Conservation (phyloP, 2,113 vertebrate species). For the Alaudala cheleensis region DNA sequence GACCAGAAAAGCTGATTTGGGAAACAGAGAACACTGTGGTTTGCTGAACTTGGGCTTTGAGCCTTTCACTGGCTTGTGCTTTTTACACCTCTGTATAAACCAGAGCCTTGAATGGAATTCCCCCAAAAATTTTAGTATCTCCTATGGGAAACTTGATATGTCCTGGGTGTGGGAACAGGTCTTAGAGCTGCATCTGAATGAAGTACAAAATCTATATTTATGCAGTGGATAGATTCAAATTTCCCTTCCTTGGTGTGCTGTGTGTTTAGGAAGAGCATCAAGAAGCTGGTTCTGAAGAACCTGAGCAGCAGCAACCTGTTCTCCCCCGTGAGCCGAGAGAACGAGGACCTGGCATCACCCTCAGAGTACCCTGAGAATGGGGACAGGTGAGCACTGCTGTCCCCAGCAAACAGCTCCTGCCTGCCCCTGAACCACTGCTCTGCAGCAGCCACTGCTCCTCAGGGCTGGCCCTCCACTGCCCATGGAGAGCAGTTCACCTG, state of each 20-base stretch:
- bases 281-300: slow-evolving; percentile 95
- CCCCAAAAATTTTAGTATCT: not conserved
- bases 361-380: slow-evolving; percentile 88
- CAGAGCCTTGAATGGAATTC: not conserved
- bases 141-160: rapidly evolving
- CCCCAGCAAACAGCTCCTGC: not conserved
- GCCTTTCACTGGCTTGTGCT: not conserved
- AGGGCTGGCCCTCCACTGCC: not conserved
- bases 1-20: not conserved
- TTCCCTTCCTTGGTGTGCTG: not conserved
- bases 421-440: not conserved
- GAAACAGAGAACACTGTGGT: not conserved
- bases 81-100: not conserved
- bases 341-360: slow-evolving; percentile 83
- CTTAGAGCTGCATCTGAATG: not conserved
- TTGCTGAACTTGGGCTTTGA: not conserved
- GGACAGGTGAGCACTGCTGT: slow-evolving; percentile 74
- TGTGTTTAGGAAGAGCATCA: slow-evolving; percentile 89
- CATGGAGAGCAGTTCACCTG: rapidly evolving
- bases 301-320: slow-evolving; percentile 87
- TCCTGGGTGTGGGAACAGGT: not conserved
- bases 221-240: not conserved
- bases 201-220: rapidly evolving
- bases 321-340: slow-evolving; percentile 80
- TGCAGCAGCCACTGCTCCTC: rapidly evolving